Percentiles rank a stretch among this genome's conserved stretches.
phyloP scores from a whole-genome alignment of 2,797 vertebrate species.

The Onychomys torridus region DNA sequence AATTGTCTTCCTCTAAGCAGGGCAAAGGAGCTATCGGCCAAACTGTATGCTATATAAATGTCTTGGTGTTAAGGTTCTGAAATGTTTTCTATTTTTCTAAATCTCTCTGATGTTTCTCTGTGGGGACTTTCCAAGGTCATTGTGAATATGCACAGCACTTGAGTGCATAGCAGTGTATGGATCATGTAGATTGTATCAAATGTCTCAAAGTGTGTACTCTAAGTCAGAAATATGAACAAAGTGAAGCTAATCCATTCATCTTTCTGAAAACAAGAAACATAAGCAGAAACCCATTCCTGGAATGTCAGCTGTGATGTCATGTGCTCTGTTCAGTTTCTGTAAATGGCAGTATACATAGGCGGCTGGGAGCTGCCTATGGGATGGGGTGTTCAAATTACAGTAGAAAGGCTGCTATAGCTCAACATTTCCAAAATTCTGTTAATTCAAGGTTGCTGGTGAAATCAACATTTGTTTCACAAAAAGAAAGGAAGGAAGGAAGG shows the following conservation, averaged over 20 bases:
- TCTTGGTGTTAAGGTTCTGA: background rate
- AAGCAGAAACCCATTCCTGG: background rate
- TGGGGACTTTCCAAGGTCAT: background rate
- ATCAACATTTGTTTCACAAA: background rate
- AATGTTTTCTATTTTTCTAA: background rate
- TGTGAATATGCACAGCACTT: background rate
- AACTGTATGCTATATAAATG: background rate
- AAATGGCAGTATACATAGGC: background rate
- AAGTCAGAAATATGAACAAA: slow-evolving; percentile 31
- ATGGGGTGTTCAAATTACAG: background rate
- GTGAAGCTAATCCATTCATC: background rate
- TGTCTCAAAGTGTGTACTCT: background rate
- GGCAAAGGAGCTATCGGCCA: background rate
- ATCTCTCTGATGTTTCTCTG: background rate
- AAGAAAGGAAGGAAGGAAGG: fast-evolving
- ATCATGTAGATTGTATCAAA: background rate
- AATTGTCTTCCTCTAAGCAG: background rate
- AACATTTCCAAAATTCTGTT: background rate
- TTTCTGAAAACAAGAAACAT: background rate
- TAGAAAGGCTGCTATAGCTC: background rate
- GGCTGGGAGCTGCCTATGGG: fast-evolving
- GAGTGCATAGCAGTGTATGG: background rate
- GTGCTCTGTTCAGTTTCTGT: too few relatives aligned
- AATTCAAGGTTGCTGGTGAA: background rate
- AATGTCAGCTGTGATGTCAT: background rate